Base-by-base conservation (phyloP, 2,113 vertebrate genomes). In the Peromyscus polionotus region DNA sequence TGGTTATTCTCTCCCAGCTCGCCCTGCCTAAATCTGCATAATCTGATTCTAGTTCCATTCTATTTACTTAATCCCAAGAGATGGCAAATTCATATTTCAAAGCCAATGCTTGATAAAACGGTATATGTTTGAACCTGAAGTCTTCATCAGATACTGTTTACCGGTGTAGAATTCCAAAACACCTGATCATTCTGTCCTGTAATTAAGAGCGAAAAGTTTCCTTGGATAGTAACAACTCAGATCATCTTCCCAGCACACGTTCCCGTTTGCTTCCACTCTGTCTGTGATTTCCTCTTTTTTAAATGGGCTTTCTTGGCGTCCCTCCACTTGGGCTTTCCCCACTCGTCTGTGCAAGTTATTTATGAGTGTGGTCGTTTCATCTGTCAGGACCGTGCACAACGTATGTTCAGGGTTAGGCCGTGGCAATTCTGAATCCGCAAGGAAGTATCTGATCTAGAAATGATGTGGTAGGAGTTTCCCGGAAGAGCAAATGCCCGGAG, bases 171-270 rank as follows among this genome's bases (percentile, higher is more conserved):
- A 88, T 93, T 79, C 57, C 84, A 39, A 68, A 92, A 59, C 12
- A n/a, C 63, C 73, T n/a, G 51, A 39, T 93, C 26, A 42, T 93
- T 68, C 61, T 90, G 65, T 87, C 16, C 59, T 72, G 45, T 86
- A 90, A 93, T 95, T 93, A 96, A 96, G 42, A 86, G 67, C 70
- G 10, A 19, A 75, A 95, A 91, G 70, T 89, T 92, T 90, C 81
- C 75, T 90, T 63, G 76, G 79, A 94, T 75, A 75, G 67, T 87
- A 80, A 36, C 88, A 42, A 39, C 93, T 93, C 59, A 83, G 33
- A 96, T 72, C 88, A 11, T 42, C 68, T 26, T 75, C 24, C 70
- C 88, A 90, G 22, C 19, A 0, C 91, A 39, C 65, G 79, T 90
- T 95, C 33, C 59, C 72, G 79, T 83, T 94, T 87, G 86, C 42